A percentile compares a stretch with the other conserved stretches of the same genome.
These are phyloP conservation scores for Tragelaphus eurycerus DNA, from an alignment of 2,797 vertebrate species.

Conservation along the genomic window DNA sequence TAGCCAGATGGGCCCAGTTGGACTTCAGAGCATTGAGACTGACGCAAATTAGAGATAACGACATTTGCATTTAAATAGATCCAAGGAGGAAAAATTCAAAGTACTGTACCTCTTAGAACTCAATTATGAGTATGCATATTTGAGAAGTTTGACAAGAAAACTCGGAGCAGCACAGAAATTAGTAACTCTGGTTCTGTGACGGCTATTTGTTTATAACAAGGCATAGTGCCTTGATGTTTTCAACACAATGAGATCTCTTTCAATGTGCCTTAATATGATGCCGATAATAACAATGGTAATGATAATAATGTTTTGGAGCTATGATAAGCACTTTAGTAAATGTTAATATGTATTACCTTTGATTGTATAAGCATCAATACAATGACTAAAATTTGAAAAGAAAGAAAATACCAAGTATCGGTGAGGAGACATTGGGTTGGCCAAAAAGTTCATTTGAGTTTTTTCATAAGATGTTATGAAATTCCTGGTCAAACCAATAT, in stretches of 20 bases:
- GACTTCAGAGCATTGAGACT: neutral
- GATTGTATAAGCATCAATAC: neutral
- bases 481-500: neutral
- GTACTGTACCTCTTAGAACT: neutral
- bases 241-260: neutral
- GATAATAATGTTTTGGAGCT: neutral
- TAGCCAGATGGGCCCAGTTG: neutral
- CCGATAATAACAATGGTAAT: neutral
- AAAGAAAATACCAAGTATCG: neutral
- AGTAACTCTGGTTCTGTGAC: neutral
- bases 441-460: neutral
- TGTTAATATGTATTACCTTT: neutral
- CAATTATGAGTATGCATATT: conserved; percentile 5
- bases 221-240: neutral
- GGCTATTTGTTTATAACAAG: conserved; percentile 2
- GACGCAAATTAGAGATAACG: conserved; percentile 40
- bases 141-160: conserved; percentile 20
- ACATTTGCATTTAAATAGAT: conserved; percentile 35
- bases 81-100: conserved; percentile 31
- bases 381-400: neutral
- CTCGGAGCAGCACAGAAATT: neutral
- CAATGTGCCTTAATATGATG: neutral
- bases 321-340: neutral
- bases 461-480: neutral
- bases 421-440: neutral